Base-by-base conservation (phyloP, 1,140 invertebrate species). In the Heliconius eleuchia region DNA sequence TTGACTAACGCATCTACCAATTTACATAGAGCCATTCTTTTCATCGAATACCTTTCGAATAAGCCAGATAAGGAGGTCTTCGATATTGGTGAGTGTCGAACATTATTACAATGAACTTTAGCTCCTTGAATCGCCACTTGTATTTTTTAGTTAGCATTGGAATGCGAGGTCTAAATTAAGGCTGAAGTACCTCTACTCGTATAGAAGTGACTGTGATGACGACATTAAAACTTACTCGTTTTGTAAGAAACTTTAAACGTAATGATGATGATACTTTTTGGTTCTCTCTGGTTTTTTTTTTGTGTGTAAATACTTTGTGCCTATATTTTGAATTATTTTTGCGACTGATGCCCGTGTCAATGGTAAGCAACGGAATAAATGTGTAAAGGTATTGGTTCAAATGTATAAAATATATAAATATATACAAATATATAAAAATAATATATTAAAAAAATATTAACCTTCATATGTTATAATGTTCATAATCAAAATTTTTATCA, bases 121-220 rank as follows among this genome's bases (percentile, higher is more conserved):
- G 83, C 87, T 87, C 76, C 87, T 88, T 87, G 83, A 87, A 87
- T 83, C 83, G 85, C 81, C 85, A 86, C 87, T 89, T 88, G 74
- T 85, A 85, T 88, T 91, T 90, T 92, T 90, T 86, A 87, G 86
- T 88, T 85, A 83, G 83, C 87, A 80, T 85, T 80, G 88, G 87
- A 89, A 92, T 90, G 86, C 87, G 83, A 89, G 84, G 86, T 85
- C 82, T 83, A 85, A 89, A 91, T 89, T 85, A 85, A 84, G 55
- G 42, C 71, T 87, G 80, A 81, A 91, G 87, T 81, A 85, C 82
- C 85, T 84, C 85, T 85, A 81, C 82, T 86, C 78, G 72, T 82
- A 86, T 85, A 79, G 57, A 81, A 83, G 83, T 85, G 80, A 85
- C 83, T 83, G 80, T 78, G 78, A 81, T 81, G 81, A 84, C 84